A percentile compares a stretch with the other conserved stretches of the same genome.
phyloP scores from a whole-genome alignment of 2,113 vertebrate species.

The Vulpes ferrilata region DNA sequence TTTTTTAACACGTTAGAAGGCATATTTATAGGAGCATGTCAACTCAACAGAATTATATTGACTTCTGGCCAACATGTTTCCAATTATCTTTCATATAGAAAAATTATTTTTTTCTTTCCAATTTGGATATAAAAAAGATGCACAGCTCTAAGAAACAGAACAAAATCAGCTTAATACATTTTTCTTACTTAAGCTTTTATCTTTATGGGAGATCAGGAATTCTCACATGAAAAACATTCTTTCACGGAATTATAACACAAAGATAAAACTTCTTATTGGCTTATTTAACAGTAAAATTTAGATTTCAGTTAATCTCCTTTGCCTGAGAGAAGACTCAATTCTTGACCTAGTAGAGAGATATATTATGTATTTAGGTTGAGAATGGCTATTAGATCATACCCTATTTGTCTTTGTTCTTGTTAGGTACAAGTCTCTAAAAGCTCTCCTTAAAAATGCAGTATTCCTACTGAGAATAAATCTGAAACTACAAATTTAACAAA shows the following conservation, averaged over 20 bases:
- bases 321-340: background rate
- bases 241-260: conserved; percentile 16
- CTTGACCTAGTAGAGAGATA: background rate
- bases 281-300: conserved; percentile 49
- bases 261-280: background rate
- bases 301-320: conserved; percentile 13
- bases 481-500: conserved; percentile 51
- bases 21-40: background rate
- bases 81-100: conserved; percentile 29
- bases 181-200: conserved; percentile 1
- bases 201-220: background rate
- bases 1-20: background rate
- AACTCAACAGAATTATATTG: background rate
- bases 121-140: background rate
- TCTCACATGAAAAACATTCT: background rate
- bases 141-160: background rate
- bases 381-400: background rate
- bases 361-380: background rate
- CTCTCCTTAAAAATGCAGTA: background rate
- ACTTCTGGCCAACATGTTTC: background rate
- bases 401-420: background rate
- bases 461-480: conserved; percentile 4
- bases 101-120: conserved; percentile 10
- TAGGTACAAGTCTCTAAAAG: background rate
- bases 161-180: background rate